A percentile compares a stretch with the other conserved stretches of the same genome.
phyloP scores from a whole-genome alignment of 2,888 invertebrate species.

The Luperina testacea region DNA sequence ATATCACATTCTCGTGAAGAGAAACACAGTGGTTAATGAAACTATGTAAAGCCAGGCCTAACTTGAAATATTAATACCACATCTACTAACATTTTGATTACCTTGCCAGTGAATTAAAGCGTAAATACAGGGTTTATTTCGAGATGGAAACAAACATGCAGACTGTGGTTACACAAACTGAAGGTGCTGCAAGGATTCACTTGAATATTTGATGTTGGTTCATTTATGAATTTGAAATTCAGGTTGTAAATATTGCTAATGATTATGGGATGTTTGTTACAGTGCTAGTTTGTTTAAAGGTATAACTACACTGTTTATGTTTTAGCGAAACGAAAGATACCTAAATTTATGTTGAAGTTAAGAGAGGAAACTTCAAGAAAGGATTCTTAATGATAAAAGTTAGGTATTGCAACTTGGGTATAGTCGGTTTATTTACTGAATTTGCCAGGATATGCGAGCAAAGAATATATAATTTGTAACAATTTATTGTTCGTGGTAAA shows the following conservation, averaged over 20 bases:
- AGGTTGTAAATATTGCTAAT: constrained; percentile 21
- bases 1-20: constrained; percentile 1
- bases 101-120: constrained; percentile 40
- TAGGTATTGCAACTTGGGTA: background rate
- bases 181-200: constrained; percentile 46
- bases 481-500: background rate
- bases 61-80: constrained; percentile 42
- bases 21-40: constrained; percentile 18
- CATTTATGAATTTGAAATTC: constrained; percentile 36
- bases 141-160: constrained; percentile 40
- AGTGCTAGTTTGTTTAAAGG: background rate
- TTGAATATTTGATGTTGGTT: constrained; percentile 50
- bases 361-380: background rate
- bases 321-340: background rate
- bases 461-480: background rate
- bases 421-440: background rate
- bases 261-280: constrained; percentile 10
- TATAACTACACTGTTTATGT: background rate
- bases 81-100: constrained; percentile 44
- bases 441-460: background rate
- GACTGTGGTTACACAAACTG: constrained; percentile 54
- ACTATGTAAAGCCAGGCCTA: constrained; percentile 21
- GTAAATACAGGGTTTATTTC: constrained; percentile 46
- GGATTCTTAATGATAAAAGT: background rate
- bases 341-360: background rate